phyloP scores from a whole-genome alignment of 2,797 vertebrate genomes.

The Myotis myotis region DNA sequence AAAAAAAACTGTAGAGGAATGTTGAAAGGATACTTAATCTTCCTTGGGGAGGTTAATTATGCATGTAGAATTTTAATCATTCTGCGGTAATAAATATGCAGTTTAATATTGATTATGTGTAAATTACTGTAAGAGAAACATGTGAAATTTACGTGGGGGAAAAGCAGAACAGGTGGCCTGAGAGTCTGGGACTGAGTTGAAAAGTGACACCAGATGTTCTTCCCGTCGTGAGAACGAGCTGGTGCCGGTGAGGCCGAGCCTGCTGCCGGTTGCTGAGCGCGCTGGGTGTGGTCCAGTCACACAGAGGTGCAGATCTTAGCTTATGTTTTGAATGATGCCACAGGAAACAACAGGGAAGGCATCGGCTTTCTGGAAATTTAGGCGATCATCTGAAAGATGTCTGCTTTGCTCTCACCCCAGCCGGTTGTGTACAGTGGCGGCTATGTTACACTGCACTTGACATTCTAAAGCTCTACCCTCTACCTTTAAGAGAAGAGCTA shows the following conservation, averaged over 20 bases:
- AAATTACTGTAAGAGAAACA: constrained; percentile 20
- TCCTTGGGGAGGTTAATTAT: constrained; percentile 13
- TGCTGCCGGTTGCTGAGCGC: background rate
- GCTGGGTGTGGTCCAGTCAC: background rate
- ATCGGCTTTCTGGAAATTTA: background rate
- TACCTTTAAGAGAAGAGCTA: background rate
- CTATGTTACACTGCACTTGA: rapidly evolving
- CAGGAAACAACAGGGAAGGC: background rate
- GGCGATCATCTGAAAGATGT: background rate
- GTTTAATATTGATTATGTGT: constrained; percentile 27
- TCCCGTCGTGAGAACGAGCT: background rate
- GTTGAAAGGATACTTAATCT: background rate
- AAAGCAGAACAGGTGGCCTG: background rate
- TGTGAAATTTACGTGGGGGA: background rate
- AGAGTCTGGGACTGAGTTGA: background rate
- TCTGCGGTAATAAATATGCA: background rate
- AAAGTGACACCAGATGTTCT: background rate
- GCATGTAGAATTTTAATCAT: background rate
- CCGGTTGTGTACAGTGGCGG: background rate
- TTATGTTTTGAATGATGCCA: background rate
- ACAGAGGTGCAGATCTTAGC: background rate
- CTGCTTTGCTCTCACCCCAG: background rate
- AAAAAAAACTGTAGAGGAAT: background rate
- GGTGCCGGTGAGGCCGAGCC: background rate
- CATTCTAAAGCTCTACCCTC: background rate